These are phyloP conservation scores for Fulmarus glacialis DNA, from an alignment of 2,113 vertebrate genomes.

Conservation along the genomic window DNA sequence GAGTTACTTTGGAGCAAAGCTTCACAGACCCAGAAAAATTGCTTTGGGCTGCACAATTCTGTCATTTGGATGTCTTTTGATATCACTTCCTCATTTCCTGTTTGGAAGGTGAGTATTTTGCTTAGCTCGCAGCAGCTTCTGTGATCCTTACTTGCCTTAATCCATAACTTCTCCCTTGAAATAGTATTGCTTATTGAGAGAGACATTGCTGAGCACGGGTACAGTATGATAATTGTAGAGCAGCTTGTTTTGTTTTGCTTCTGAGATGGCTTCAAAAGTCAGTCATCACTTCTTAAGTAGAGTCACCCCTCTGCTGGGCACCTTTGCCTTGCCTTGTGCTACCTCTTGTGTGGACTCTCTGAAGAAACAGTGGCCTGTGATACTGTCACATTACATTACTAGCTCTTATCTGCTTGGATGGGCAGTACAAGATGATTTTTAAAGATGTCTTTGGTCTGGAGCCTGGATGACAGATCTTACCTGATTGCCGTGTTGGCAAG, in stretches of 20 bases:
- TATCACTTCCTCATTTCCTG: constrained; percentile 92
- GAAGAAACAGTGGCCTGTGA: not conserved
- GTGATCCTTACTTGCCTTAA: not conserved
- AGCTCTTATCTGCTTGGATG: not conserved
- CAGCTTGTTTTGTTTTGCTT: not conserved
- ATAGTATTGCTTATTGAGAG: not conserved
- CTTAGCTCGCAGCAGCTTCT: not conserved
- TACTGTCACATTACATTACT: not conserved
- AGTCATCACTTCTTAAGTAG: not conserved
- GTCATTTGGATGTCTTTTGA: constrained; percentile 88
- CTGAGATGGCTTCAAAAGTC: not conserved
- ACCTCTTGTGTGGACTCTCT: not conserved
- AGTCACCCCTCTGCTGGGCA: not conserved
- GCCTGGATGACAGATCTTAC: not conserved
- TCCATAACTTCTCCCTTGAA: not conserved
- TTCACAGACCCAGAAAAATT: constrained; percentile 91
- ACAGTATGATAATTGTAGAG: not conserved
- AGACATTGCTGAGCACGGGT: not conserved
- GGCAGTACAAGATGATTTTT: not conserved
- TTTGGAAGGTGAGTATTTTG: constrained; percentile 83
- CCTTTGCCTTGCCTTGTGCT: not conserved
- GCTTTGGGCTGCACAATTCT: constrained; percentile 85
- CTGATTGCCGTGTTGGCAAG: not conserved
- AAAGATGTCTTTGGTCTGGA: not conserved
- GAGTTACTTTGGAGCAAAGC: constrained; percentile 92